These are phyloP conservation scores for Ptycholaimellus sp. DNA, from an alignment of 2,888 invertebrate species.

Conservation along the genomic window DNA sequence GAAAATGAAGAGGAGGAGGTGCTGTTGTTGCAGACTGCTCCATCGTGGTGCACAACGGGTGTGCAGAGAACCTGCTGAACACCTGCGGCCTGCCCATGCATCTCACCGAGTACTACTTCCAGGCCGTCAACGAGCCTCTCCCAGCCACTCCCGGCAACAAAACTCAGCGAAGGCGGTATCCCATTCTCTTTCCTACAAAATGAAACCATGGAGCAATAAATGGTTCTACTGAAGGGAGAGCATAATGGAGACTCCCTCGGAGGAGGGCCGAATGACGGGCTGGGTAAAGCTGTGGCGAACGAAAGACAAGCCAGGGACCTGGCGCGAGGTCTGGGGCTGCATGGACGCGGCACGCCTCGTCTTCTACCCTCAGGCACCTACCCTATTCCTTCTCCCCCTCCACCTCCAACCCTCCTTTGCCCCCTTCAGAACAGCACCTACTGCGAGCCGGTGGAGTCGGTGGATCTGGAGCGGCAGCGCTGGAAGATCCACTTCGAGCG, in stretches of 20 bases:
- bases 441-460: constrained; percentile 1
- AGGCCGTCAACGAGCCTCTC: no score
- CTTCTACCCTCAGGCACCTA: constrained; percentile 17
- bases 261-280: no score
- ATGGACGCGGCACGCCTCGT: constrained; percentile 10
- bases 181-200: no score
- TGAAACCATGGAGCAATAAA: no score
- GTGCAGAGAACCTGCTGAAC: constrained; percentile 9
- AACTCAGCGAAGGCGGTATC: no score
- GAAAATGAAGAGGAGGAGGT: not conserved
- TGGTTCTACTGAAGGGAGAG: no score
- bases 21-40: constrained; percentile 8
- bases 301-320: no score
- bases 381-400: constrained; percentile 9
- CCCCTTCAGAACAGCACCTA: not conserved
- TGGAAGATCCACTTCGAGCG: constrained; percentile 13
- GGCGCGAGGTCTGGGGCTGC: constrained; percentile 11
- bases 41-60: constrained; percentile 10
- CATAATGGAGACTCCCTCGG: no score
- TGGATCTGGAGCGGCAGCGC: constrained; percentile 14
- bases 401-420: constrained; percentile 8
- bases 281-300: no score
- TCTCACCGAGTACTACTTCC: constrained; percentile 12
- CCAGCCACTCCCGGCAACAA: no score
- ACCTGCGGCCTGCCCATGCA: constrained; percentile 13